Evolutionary conservation across 2,888 invertebrate species (phyloP).

Genomic region (Coecobrya sp.): DNA sequence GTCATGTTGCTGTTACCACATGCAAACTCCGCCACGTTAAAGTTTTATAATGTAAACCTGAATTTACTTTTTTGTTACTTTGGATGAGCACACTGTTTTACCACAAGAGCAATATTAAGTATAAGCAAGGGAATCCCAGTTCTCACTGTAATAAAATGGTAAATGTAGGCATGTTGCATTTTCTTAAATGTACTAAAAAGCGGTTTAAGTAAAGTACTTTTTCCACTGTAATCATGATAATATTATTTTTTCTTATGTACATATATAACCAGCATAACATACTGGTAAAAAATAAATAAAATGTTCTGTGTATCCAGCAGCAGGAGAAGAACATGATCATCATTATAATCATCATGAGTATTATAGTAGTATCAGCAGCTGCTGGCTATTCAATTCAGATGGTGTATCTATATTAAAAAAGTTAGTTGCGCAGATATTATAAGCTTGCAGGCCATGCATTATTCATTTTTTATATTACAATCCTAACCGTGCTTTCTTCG

Average conservation of each 20-base stretch:
- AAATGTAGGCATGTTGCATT: neutral
- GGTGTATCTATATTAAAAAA: neutral
- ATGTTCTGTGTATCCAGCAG: neutral
- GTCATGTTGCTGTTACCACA: slow-evolving; percentile 30
- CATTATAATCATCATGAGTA: neutral
- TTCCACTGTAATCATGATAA: neutral
- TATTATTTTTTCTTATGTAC: neutral
- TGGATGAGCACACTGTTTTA: neutral
- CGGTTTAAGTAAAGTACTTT: slow-evolving; percentile 10
- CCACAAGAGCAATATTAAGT: neutral
- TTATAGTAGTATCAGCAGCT: neutral
- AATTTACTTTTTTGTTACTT: neutral
- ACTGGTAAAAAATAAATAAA: slow-evolving; percentile 5
- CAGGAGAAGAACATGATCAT: neutral
- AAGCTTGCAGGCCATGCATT: no score
- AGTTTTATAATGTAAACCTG: neutral
- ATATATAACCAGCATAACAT: neutral
- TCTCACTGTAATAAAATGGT: neutral
- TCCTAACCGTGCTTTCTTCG: no score
- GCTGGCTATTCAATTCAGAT: neutral
- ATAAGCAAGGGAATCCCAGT: slow-evolving; percentile 19
- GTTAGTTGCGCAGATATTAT: slow-evolving; percentile 10
- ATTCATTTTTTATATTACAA: no score
- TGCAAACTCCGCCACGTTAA: slow-evolving; percentile 16
- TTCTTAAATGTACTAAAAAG: neutral